phyloP scores from a whole-genome alignment of 2,113 vertebrate genomes.

The Hyaena hyaena region DNA sequence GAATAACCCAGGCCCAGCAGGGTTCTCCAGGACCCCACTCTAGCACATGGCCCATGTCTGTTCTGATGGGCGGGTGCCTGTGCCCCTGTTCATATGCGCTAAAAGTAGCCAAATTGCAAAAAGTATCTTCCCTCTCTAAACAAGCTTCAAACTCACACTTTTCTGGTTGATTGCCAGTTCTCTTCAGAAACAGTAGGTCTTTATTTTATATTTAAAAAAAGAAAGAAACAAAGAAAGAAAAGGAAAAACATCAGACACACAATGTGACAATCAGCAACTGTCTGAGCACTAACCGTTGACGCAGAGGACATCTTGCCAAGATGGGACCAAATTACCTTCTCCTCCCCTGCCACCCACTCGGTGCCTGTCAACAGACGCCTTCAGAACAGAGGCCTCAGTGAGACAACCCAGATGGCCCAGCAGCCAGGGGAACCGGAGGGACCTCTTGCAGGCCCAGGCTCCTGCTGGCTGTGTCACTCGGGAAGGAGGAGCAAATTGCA shows the following conservation, averaged over 20 bases:
- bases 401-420: not conserved
- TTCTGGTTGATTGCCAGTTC: slow-evolving; percentile 48
- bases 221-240: not conserved
- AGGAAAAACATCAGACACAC: slow-evolving; percentile 63
- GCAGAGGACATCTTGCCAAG: slow-evolving; percentile 62
- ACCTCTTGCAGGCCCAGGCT: not conserved
- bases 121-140: slow-evolving; percentile 25
- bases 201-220: slow-evolving; percentile 55
- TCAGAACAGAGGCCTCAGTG: slow-evolving; percentile 37
- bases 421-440: not conserved
- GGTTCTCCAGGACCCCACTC: not conserved
- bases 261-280: slow-evolving; percentile 70
- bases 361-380: slow-evolving; percentile 49
- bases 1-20: not conserved
- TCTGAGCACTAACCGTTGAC: slow-evolving; percentile 50
- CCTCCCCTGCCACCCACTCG: not conserved
- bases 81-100: not conserved
- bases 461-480: not conserved
- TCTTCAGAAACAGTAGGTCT: slow-evolving; percentile 72
- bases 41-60: not conserved
- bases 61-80: not conserved
- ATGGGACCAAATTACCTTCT: slow-evolving; percentile 53
- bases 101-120: slow-evolving; percentile 38
- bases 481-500: not conserved
- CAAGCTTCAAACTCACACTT: slow-evolving; percentile 52